These are phyloP conservation scores for Oreortyx pictus DNA, from an alignment of 2,797 vertebrate species.

Conservation along the genomic window DNA sequence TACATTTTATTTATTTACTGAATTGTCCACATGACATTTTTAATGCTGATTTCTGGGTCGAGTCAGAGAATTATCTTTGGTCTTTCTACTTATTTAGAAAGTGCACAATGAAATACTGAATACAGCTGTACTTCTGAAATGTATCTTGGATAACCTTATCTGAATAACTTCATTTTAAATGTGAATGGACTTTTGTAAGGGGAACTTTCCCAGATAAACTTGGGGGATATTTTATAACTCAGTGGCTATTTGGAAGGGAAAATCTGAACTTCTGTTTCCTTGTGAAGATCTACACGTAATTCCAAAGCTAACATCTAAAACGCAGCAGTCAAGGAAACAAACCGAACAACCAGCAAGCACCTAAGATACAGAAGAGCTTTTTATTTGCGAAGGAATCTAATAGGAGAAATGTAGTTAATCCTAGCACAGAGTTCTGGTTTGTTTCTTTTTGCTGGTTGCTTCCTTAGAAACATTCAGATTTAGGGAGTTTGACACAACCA, in stretches of 20 bases:
- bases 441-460: neutral
- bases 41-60: neutral
- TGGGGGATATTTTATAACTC: conserved; percentile 27
- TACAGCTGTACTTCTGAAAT: conserved; percentile 38
- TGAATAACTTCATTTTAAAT: conserved; percentile 43
- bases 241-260: conserved; percentile 6
- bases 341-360: neutral
- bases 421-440: neutral
- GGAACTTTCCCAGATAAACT: conserved; percentile 37
- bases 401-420: neutral
- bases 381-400: neutral
- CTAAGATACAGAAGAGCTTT: conserved; percentile 26
- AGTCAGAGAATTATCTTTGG: neutral
- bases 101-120: conserved; percentile 9
- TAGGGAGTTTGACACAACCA: neutral
- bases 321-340: neutral
- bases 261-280: conserved; percentile 1
- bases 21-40: neutral
- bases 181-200: conserved; percentile 37
- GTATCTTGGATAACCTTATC: conserved; percentile 38
- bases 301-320: conserved; percentile 36
- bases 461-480: neutral
- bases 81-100: neutral
- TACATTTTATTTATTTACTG: conserved; percentile 4
- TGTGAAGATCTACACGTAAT: neutral